These are phyloP conservation scores for Salarias fasciatus DNA, from an alignment of 2,797 vertebrate genomes.

Conservation along the genomic window DNA sequence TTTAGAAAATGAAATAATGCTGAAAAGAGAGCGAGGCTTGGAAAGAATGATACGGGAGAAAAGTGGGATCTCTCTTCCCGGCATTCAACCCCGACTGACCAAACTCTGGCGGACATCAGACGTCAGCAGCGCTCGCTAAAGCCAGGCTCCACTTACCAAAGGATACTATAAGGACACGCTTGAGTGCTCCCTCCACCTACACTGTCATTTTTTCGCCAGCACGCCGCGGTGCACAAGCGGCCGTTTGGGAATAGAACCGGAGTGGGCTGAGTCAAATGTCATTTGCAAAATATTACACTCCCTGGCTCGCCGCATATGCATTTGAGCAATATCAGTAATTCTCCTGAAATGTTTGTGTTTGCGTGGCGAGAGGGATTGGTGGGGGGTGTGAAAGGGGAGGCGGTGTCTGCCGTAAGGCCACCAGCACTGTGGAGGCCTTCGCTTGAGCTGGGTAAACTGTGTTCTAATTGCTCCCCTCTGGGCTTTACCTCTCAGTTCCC, in stretches of 20 bases:
- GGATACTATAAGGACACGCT: slow-evolving; percentile 45
- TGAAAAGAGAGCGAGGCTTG: background rate
- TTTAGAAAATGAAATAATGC: too few species aligned
- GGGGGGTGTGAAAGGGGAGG: slow-evolving; percentile 35
- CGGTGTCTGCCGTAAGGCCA: slow-evolving; percentile 38
- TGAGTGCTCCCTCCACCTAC: slow-evolving; percentile 45
- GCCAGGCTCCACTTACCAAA: slow-evolving; percentile 44
- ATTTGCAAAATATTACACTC: slow-evolving; percentile 57
- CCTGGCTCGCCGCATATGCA: slow-evolving; percentile 43
- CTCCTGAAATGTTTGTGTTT: slow-evolving; percentile 41
- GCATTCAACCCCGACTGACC: background rate
- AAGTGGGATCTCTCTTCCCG: background rate
- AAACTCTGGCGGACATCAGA: slow-evolving; percentile 13
- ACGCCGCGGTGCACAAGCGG: slow-evolving; percentile 39
- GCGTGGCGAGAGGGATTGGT: slow-evolving; percentile 35
- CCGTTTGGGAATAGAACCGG: slow-evolving; percentile 40
- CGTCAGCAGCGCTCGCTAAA: slow-evolving; percentile 35
- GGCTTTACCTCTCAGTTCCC: slow-evolving; percentile 85
- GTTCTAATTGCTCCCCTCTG: slow-evolving; percentile 71
- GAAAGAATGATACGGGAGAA: background rate
- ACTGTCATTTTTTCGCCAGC: slow-evolving; percentile 37
- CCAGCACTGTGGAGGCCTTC: slow-evolving; percentile 48
- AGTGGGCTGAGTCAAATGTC: slow-evolving; percentile 48
- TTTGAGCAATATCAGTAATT: slow-evolving; percentile 53
- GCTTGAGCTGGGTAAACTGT: slow-evolving; percentile 65